Evolutionary conservation across 2,113 vertebrate genomes (phyloP).

Genomic region (Electrona antarctica): DNA sequence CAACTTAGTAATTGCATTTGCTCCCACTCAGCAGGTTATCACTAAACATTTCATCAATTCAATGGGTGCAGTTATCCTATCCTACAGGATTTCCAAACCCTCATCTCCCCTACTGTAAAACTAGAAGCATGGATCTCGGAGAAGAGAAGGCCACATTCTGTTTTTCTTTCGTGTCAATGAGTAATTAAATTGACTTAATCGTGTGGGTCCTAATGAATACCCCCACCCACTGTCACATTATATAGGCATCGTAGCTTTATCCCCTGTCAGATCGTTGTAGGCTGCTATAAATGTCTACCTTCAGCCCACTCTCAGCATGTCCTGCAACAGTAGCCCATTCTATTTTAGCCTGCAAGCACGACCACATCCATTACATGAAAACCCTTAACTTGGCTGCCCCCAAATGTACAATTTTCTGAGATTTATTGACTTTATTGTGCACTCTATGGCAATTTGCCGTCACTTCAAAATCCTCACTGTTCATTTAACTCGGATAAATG

Average conservation of each 20-base stretch:
- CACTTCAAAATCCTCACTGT: no score
- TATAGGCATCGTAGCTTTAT: constrained; percentile 8
- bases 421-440: constrained; percentile 7
- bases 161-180: no score
- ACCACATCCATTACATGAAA: constrained; percentile 4
- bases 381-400: neutral
- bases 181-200: no score
- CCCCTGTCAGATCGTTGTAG: neutral
- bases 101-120: neutral
- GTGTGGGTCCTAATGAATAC: neutral
- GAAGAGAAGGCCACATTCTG: no score
- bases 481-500: no score
- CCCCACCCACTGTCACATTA: neutral
- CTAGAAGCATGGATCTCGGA: neutral
- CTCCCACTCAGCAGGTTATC: neutral
- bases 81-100: neutral
- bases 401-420: constrained; percentile 17
- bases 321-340: neutral
- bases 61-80: neutral
- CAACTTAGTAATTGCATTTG: neutral
- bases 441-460: neutral
- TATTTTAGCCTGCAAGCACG: neutral
- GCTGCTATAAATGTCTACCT: constrained; percentile 16
- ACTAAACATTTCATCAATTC: neutral
- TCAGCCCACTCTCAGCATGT: neutral